Evolutionary conservation across 2,797 vertebrate genomes (phyloP).

Genomic region (Sebastes cheni): DNA sequence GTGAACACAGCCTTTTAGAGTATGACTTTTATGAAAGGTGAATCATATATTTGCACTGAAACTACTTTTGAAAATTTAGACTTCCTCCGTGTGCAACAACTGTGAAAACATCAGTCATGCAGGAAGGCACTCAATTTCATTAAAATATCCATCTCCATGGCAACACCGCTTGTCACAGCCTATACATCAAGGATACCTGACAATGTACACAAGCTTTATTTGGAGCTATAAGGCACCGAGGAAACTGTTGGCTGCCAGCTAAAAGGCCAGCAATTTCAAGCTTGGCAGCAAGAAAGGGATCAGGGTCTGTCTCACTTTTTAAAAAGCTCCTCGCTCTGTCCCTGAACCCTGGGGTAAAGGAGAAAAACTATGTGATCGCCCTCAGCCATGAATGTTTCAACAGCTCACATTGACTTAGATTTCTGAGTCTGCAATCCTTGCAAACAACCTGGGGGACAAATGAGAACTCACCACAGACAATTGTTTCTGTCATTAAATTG

Average conservation of each 20-base stretch:
- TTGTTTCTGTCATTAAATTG: constrained; percentile 10
- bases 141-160: constrained; percentile 43
- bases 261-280: constrained; percentile 26
- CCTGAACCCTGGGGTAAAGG: constrained; percentile 47
- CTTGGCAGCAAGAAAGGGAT: constrained; percentile 11
- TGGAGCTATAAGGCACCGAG: neutral
- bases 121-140: constrained; percentile 16
- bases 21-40: neutral
- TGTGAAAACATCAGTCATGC: constrained; percentile 16
- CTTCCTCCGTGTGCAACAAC: neutral
- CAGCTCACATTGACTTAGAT: constrained; percentile 47
- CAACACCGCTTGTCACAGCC: constrained; percentile 14
- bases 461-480: constrained; percentile 1
- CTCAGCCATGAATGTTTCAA: constrained; percentile 67
- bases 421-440: constrained; percentile 38
- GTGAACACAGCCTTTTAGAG: neutral
- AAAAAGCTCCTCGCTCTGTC: constrained; percentile 14
- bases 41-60: neutral
- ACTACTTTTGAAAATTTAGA: neutral
- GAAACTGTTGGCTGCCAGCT: neutral
- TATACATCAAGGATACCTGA: constrained; percentile 27
- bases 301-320: constrained; percentile 25
- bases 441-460: constrained; percentile 39
- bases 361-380: constrained; percentile 41
- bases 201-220: constrained; percentile 26